These are phyloP conservation scores for Bradynema listronoti DNA, from an alignment of 1,140 invertebrate species.

Conservation along the genomic window DNA sequence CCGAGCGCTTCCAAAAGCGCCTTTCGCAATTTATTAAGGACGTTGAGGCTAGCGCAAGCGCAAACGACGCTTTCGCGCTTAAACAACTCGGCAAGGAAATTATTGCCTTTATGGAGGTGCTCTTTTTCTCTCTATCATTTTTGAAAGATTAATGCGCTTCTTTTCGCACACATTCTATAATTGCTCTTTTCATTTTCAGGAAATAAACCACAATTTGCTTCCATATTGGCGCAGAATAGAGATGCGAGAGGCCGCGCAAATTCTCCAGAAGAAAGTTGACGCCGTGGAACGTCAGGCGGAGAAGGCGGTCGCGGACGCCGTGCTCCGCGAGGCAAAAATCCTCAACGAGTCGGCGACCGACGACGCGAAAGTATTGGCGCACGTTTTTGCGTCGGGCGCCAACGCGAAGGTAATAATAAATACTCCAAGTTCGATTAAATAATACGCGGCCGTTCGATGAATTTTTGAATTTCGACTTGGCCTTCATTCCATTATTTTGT, in stretches of 20 bases:
- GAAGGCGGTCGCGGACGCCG: constrained; percentile 68
- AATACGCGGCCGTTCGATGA: too few relatives aligned
- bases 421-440: too few relatives aligned
- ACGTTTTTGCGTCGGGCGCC: constrained; percentile 75
- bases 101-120: constrained; percentile 27
- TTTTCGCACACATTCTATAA: too few relatives aligned
- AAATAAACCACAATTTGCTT: constrained; percentile 56
- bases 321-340: constrained; percentile 76
- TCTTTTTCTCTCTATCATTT: not conserved
- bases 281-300: constrained; percentile 80
- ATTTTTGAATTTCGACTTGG: too few relatives aligned
- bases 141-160: not conserved
- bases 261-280: constrained; percentile 74
- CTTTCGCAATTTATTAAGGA: constrained; percentile 27
- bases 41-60: constrained; percentile 24
- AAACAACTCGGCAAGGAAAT: constrained; percentile 41
- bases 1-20: constrained; percentile 43
- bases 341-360: constrained; percentile 66
- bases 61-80: constrained; percentile 35
- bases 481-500: too few relatives aligned
- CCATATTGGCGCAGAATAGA: constrained; percentile 84
- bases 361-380: constrained; percentile 69
- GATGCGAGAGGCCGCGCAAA: constrained; percentile 73
- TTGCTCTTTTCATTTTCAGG: constrained; percentile 17
- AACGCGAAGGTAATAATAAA: constrained; percentile 82